Percentiles rank a stretch among this genome's conserved stretches.
Evolutionary conservation across 2,888 invertebrate species (phyloP).

Genomic region (Synanthedon formicaeformis): DNA sequence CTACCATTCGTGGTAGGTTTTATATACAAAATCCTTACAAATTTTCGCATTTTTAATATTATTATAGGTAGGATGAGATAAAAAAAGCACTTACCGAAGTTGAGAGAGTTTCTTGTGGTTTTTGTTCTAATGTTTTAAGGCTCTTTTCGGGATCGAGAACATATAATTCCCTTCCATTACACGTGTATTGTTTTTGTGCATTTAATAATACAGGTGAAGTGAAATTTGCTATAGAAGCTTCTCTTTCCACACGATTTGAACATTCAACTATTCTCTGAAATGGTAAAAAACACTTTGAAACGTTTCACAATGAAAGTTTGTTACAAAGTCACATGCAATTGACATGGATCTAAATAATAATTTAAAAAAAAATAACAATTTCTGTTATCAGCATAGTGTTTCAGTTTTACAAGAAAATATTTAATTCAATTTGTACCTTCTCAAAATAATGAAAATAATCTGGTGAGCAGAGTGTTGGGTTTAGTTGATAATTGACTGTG

Average conservation of each 20-base stretch:
- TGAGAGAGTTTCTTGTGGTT: slow-evolving; percentile 14
- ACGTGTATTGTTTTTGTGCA: slow-evolving; percentile 21
- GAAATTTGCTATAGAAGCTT: slow-evolving; percentile 15
- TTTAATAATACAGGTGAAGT: slow-evolving; percentile 12
- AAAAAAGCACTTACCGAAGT: slow-evolving; percentile 17
- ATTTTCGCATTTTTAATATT: no score
- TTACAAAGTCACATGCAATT: no score
- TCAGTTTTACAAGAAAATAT: no score
- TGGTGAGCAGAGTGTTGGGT: slow-evolving; percentile 44
- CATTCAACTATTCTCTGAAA: slow-evolving; percentile 47
- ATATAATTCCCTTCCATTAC: slow-evolving; percentile 32
- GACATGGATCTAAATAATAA: background rate
- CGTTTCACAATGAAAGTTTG: no score
- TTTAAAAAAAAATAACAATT: no score
- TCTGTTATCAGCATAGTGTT: no score
- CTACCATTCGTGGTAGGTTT: no score
- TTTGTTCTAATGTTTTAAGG: slow-evolving; percentile 10
- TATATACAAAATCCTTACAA: no score
- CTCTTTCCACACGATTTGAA: slow-evolving; percentile 19
- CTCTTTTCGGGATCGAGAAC: slow-evolving; percentile 24
- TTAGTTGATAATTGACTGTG: slow-evolving; percentile 40
- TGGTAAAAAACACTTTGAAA: background rate
- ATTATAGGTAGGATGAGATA: background rate
- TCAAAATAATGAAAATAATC: slow-evolving; percentile 61
- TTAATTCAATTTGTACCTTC: slow-evolving; percentile 27